Base-by-base conservation (phyloP, 2,888 invertebrate species). In the Parochlus steinenii region DNA sequence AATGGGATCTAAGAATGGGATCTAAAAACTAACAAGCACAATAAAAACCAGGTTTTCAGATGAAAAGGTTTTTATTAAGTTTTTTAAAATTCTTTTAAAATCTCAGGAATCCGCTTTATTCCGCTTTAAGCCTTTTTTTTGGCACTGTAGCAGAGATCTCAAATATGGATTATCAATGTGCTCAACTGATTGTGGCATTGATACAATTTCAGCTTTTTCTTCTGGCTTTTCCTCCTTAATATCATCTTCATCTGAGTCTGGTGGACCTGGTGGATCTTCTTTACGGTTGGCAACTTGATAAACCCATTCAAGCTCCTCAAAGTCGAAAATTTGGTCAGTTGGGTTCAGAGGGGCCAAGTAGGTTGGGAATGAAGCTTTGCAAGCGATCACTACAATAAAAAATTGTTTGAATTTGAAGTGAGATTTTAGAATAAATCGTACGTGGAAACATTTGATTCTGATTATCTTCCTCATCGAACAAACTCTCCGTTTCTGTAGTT, bases 291-390 rank as follows among this genome's bases (percentile, higher is more conserved):
- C 66, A 36, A 71, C 71, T 55, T 72, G 68, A 45, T 74, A 74
- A 52, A 76, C 75, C 48, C 76, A 75, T 49, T 78, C 77, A 40
- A 78, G 56, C 50, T 85, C 83, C 51, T 89, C 87, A 49, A 83
- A 78, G 51, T 92, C 90, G 55, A 90, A 86, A 23, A 93, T 82
- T 64, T 93, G 90, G 62, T 95, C 93, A 45, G 83, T 83, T 1
- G 92, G 92, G 47, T 92, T 60, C 17, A 93, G 63, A 4, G 90
- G 87, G 40, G 78, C 72, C 26, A 89, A 55, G 52, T 92, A 92
- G 3, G 89, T 74, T 5, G 85, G 82, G 2, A 62, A 50, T 42
- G 73, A 68, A 1, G 86, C 76, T 51, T 85, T 83, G 49, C 82
- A 80, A 3, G 86, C 82, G 50, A 93, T 90, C 46, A 95, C 86